Base-by-base conservation (phyloP, 1,140 invertebrate species). In the Zaprionus lachaisei region DNA sequence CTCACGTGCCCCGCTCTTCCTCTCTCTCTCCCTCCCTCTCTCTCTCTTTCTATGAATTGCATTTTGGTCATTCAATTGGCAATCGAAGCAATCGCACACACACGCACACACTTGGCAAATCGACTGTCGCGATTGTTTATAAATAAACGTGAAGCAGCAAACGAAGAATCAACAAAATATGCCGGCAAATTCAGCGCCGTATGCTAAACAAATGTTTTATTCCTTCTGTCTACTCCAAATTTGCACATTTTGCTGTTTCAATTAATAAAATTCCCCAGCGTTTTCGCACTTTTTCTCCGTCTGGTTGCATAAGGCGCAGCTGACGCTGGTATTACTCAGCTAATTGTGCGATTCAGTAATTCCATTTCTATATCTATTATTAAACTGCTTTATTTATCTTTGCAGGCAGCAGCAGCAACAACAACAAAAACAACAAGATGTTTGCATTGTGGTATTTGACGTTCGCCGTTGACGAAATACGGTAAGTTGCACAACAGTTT, bases 391-490 rank as follows among this genome's bases (percentile, higher is more conserved):
- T 20, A 55, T 78, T 38, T 61, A 63, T 68, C 54, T 56, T 61
- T 62, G 64, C 38, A 85, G 63, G 15, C 34, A 56, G 68, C 66
- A 69, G 49, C 47, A 63, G 38, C 72, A 74, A 63, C 37, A 69
- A 75, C 4, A 60, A 47, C 51, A 69, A 75, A 2, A 60, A 47
- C 51, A 58, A 72, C 55, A 83, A 77, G 74, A 92, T 92, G 91
- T 92, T 92, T 70, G 91, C 91, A 57, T 77, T 92, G 74, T 92
- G 91, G 91, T 92, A 92, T 69, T 69, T 92, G 66, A 92, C 91
- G 28, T 91, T 92, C 64, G 91, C 91, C 34, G 81, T 92, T 58
- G 91, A 92, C 47, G 91, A 92, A 89, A 83, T 92, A 75, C 81
- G 91, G 91, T 92, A 69, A 92, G 91, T 84, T 20, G 20, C 11